Percentiles rank a stretch among this genome's conserved stretches.
Conservation (phyloP, 2,888 invertebrate species). For the Machimus atricapillus region DNA sequence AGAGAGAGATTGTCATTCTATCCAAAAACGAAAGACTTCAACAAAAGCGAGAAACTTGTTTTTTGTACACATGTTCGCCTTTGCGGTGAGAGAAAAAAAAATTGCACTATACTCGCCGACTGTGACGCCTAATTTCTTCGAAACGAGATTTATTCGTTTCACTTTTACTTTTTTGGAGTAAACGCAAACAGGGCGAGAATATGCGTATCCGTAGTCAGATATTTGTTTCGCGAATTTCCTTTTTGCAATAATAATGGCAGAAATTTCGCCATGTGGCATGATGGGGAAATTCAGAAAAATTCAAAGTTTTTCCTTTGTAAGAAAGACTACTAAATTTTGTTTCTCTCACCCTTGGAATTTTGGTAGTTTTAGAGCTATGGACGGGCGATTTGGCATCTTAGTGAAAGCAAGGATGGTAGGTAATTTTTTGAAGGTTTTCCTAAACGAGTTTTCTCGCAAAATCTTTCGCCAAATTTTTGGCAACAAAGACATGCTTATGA, state of each 20-base stretch:
- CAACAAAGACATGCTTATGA: neutral
- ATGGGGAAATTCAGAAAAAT: neutral
- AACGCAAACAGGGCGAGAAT: neutral
- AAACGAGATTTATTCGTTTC: neutral
- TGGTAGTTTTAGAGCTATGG: neutral
- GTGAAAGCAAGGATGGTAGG: neutral
- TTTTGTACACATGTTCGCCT: neutral
- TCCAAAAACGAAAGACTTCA: slow-evolving; percentile 48
- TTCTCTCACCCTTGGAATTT: neutral
- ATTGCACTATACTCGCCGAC: neutral
- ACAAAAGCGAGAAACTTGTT: slow-evolving; percentile 37
- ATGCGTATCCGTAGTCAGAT: neutral
- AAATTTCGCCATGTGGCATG: neutral
- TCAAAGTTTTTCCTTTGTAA: neutral
- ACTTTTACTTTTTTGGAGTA: slow-evolving; percentile 3
- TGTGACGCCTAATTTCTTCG: neutral
- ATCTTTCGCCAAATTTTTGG: neutral
- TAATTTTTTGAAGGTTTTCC: neutral
- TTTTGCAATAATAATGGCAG: neutral
- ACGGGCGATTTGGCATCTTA: neutral
- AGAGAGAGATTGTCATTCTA: neutral
- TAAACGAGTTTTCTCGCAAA: neutral
- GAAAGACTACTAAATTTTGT: neutral
- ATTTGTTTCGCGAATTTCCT: neutral
- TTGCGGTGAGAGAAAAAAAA: neutral